A percentile compares a stretch with the other conserved stretches of the same genome.
These are phyloP conservation scores for Nasonovia ribisnigri DNA, from an alignment of 2,888 invertebrate species.

Conservation along the genomic window DNA sequence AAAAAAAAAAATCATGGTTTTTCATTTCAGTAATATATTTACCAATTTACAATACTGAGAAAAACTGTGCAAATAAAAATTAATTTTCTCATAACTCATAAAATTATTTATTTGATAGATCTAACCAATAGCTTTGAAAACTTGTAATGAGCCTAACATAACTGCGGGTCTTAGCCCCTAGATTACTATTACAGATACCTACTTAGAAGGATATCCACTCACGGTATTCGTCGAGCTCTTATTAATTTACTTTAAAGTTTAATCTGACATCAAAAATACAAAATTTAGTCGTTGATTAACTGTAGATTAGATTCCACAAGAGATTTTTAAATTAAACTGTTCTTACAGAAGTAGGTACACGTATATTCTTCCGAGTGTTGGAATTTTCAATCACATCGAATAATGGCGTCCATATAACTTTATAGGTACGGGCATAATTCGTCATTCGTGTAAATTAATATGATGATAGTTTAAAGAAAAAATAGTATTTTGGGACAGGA, in stretches of 20 bases:
- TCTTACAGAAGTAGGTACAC: neutral
- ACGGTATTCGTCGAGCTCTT: neutral
- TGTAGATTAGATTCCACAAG: neutral
- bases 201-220: neutral
- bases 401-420: neutral
- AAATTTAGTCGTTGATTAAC: neutral
- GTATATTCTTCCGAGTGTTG: neutral
- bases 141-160: neutral
- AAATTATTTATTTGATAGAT: neutral
- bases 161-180: neutral
- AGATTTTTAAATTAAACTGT: constrained; percentile 38
- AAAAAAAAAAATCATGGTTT: neutral
- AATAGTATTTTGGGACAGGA: neutral
- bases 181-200: neutral
- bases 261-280: neutral
- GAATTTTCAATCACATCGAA: constrained; percentile 22
- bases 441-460: neutral
- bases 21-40: neutral
- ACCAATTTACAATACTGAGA: neutral
- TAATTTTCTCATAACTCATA: no score
- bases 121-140: neutral
- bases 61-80: neutral
- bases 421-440: neutral
- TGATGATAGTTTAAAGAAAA: neutral
- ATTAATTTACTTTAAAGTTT: neutral